Evolutionary conservation across 2,797 vertebrate genomes (phyloP), one percentile per base, ranked within the genome.

Genomic region (Sternarchorhynchus goeldii): DNA sequence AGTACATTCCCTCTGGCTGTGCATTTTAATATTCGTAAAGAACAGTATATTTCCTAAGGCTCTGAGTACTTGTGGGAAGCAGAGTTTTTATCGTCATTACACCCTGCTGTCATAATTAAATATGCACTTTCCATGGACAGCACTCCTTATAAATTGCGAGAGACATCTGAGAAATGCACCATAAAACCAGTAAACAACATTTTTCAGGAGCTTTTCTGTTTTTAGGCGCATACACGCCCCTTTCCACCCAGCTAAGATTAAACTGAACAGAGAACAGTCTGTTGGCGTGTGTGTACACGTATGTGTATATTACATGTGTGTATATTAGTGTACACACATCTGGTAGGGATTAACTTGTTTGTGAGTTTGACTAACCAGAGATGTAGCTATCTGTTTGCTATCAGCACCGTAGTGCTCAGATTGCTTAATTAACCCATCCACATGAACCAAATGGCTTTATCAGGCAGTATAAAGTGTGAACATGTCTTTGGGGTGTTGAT

Each of bases 131-230:
- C 6, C 32, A 39, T 71, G 69, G 36, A 56, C 34, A 71, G 32
- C 68, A 34, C 8, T 56, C 31, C 39, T 25, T 63, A 18, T 60
- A 65, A 56, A 60, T 69, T 32, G 31, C 6, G 25, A 86, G 86
- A 85, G 87, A 89, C 85, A 86, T 85, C 83, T 80, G 86, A 85
- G 88, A 87, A 80, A 90, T 82, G 77, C 83, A 82, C 80, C 80
- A 88, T 83, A 77, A 87, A 89, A 89, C 87, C 88, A 86, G 88
- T 89, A 91, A 93, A 92, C 89, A 91, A 89, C 86, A 89, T 91
- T 91, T 92, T 88, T 91, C 84, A 86, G 90, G 87, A 86, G 90
- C 88, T 89, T 89, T 91, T 89, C 87, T 86, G 81, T 86, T 89
- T 84, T 88, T 76, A 64, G 83, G n/a, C 79, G 75, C 41, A 32